Percentiles rank a stretch among this genome's conserved stretches.
Conservation (phyloP, 1,140 invertebrate species). For the Manduca sexta region DNA sequence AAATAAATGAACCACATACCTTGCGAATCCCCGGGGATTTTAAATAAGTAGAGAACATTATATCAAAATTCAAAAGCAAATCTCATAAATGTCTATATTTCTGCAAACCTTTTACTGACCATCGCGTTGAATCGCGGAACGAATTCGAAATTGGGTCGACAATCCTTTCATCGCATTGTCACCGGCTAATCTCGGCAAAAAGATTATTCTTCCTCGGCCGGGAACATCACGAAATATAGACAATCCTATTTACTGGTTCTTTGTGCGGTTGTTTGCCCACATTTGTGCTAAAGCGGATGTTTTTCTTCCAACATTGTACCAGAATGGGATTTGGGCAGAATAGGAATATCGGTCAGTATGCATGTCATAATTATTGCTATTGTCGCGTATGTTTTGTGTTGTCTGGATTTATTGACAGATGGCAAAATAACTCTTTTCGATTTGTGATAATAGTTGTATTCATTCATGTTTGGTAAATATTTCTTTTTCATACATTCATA, state of each 20-base stretch:
- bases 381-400: background rate
- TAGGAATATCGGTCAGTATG: constrained; percentile 6
- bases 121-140: background rate
- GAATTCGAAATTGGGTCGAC: constrained; percentile 9
- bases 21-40: too few species aligned
- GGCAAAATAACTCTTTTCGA: too few species aligned
- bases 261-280: constrained; percentile 57
- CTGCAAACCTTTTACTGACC: too few species aligned
- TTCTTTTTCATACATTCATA: too few species aligned
- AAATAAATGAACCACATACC: too few species aligned
- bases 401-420: too few species aligned
- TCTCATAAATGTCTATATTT: too few species aligned
- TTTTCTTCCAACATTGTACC: constrained; percentile 35
- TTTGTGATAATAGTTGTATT: background rate
- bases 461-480: background rate
- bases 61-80: too few species aligned
- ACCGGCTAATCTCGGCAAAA: constrained; percentile 38
- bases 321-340: constrained; percentile 26
- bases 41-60: too few species aligned
- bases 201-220: constrained; percentile 32
- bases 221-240: constrained; percentile 45
- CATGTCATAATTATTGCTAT: constrained; percentile 17
- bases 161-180: constrained; percentile 33
- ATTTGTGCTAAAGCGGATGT: constrained; percentile 54
- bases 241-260: constrained; percentile 29